Evolutionary conservation across 2,888 invertebrate species (phyloP).

Genomic region (Scotopteryx bipunctaria): DNA sequence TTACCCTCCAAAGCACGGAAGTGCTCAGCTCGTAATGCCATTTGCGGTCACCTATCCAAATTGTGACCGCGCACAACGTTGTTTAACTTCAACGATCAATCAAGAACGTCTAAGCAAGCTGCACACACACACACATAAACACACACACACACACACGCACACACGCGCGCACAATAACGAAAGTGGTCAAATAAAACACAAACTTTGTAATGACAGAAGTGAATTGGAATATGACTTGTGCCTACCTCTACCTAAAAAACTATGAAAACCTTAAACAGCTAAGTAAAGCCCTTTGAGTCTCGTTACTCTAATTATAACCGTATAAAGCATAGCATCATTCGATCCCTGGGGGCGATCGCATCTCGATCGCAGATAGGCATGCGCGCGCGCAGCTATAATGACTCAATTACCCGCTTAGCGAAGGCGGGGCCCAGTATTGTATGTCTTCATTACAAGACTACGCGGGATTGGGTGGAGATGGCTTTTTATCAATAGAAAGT

Average conservation of each 20-base stretch:
- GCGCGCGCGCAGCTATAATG: constrained; percentile 79
- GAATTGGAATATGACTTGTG: too few species aligned
- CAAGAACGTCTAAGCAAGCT: too few species aligned
- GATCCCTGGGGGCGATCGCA: constrained; percentile 56
- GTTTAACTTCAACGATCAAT: too few species aligned
- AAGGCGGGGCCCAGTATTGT: constrained; percentile 69
- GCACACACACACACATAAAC: too few species aligned
- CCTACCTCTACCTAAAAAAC: not conserved
- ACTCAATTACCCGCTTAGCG: constrained; percentile 83
- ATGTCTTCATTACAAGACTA: constrained; percentile 76
- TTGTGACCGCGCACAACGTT: too few species aligned
- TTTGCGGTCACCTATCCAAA: too few species aligned
- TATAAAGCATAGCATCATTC: constrained; percentile 33
- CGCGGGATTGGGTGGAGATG: constrained; percentile 45
- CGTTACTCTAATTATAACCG: constrained; percentile 39
- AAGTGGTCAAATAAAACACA: too few species aligned
- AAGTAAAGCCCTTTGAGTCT: constrained; percentile 24
- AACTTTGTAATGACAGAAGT: too few species aligned
- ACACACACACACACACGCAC: too few species aligned
- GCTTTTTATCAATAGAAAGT: constrained; percentile 21
- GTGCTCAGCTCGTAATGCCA: too few species aligned
- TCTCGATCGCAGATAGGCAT: constrained; percentile 65
- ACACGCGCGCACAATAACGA: too few species aligned
- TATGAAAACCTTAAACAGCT: not conserved
- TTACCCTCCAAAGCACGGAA: too few species aligned